These are phyloP conservation scores for Leptonema lineaticorne DNA, from an alignment of 1,140 invertebrate species.

Conservation along the genomic window DNA sequence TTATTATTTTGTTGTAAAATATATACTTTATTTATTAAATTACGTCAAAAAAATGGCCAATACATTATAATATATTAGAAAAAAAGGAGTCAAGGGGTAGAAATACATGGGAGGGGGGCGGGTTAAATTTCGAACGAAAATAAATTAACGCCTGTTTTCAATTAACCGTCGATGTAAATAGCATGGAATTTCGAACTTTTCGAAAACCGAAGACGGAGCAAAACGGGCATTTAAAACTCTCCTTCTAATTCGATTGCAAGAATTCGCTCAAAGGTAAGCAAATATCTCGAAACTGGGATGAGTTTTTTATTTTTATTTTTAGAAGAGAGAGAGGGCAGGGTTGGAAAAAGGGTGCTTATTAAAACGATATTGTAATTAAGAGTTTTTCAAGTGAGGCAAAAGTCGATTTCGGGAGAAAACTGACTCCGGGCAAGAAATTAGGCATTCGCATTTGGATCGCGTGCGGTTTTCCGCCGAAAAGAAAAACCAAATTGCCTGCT, in stretches of 20 bases:
- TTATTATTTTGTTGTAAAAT: too few relatives aligned
- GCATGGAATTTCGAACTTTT: background rate
- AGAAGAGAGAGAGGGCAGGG: background rate
- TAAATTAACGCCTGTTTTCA: constrained; percentile 5
- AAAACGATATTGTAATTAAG: constrained; percentile 15
- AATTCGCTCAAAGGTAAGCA: constrained; percentile 12
- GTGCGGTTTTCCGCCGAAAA: constrained; percentile 3
- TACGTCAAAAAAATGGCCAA: too few relatives aligned
- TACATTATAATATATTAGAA: too few relatives aligned
- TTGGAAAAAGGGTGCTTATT: background rate
- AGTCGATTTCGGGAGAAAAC: too few relatives aligned
- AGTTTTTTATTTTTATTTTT: too few relatives aligned
- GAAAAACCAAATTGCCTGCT: constrained; percentile 1
- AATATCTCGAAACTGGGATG: background rate
- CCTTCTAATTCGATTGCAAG: constrained; percentile 2
- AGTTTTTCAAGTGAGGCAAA: constrained; percentile 7
- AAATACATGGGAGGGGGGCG: background rate
- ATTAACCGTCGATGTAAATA: background rate
- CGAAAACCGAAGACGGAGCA: background rate
- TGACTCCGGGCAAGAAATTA: too few relatives aligned
- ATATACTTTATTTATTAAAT: too few relatives aligned
- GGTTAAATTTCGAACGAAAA: background rate
- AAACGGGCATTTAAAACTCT: background rate
- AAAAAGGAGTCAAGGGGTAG: too few relatives aligned
- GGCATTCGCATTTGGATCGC: constrained; percentile 1